These are phyloP conservation scores for Rhineura floridana DNA, from an alignment of 2,113 vertebrate species.

Conservation along the genomic window DNA sequence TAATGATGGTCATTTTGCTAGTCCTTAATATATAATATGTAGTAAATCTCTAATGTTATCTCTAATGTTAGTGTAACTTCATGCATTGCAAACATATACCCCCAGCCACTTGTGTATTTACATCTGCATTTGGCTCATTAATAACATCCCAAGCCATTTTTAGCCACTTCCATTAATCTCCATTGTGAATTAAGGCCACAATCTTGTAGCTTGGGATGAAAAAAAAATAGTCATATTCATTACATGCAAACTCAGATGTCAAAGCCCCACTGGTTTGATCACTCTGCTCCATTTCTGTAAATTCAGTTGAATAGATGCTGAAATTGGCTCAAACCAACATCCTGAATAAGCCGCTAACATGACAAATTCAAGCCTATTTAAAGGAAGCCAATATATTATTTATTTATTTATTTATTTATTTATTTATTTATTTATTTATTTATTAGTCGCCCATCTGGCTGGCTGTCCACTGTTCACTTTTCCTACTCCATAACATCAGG, in stretches of 20 bases:
- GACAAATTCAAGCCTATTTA: slow-evolving; percentile 21
- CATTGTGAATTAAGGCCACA: neutral
- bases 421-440: no score
- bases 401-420: no score
- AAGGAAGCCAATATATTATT: slow-evolving; percentile 19
- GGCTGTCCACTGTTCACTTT: no score
- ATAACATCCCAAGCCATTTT: neutral
- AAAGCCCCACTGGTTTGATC: neutral
- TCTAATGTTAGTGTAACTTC: neutral
- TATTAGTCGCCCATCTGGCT: no score
- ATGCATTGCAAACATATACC: neutral
- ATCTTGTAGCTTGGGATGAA: neutral
- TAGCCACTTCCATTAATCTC: slow-evolving; percentile 19
- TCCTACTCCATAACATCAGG: slow-evolving; percentile 34
- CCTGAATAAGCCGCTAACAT: neutral
- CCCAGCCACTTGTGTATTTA: neutral
- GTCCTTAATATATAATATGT: neutral
- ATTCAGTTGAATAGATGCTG: neutral
- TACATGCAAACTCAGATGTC: neutral
- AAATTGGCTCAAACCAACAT: slow-evolving; percentile 3
- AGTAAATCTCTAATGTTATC: neutral
- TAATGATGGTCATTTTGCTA: neutral
- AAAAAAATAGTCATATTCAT: slow-evolving; percentile 17
- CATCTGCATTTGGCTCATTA: neutral
- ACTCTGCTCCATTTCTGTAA: neutral